Evolutionary conservation across 2,113 vertebrate species (phyloP), one percentile per base, ranked within the genome.

Genomic region (Megaceryle maxima): DNA sequence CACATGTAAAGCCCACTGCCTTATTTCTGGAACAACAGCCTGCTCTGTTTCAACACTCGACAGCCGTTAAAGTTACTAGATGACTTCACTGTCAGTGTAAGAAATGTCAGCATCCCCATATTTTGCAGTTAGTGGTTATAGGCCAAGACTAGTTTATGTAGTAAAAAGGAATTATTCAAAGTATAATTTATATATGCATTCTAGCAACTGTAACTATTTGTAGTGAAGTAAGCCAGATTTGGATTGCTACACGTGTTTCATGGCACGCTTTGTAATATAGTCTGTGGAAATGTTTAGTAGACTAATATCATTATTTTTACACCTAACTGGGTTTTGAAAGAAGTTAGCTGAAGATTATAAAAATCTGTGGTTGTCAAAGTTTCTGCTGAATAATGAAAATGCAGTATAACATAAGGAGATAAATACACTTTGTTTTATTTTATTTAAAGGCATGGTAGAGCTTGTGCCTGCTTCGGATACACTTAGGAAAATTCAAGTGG

Each of bases 381-480:
- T 80, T 43, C 41, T 80, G 37, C 26, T 16, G 11, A 69, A 28
- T 41, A 31, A 59, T 44, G 39, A 91, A 91, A 83, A 50, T 35
- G 11, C 35, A 51, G 3, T 21, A 4, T 64, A 26, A 87, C 16
- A 68, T 63, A 11, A 68, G 44, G 37, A 74, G 33, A 63, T 85
- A 0, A 87, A 93, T 79, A 16, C 13, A 8, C 26, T 86, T 81
- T 66, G 7, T 79, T 95, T 4, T 81, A 8, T 96, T 97, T 90
- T 66, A 1, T 37, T 63, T 97, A 68, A 95, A 99, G 99, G 99
- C 31, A 99, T 99, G 99, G 99, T 99, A 95, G 99, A 99, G 94
- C 98, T 99, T 96, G 99, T 99, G 90, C 99, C 99, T 56, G 98
- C 98, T 88, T 99, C 99, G n/a, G 99, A 99, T 82, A 99, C 99